Base-by-base conservation (phyloP, 2,113 vertebrate genomes). In the Prochilodus magdalenae region DNA sequence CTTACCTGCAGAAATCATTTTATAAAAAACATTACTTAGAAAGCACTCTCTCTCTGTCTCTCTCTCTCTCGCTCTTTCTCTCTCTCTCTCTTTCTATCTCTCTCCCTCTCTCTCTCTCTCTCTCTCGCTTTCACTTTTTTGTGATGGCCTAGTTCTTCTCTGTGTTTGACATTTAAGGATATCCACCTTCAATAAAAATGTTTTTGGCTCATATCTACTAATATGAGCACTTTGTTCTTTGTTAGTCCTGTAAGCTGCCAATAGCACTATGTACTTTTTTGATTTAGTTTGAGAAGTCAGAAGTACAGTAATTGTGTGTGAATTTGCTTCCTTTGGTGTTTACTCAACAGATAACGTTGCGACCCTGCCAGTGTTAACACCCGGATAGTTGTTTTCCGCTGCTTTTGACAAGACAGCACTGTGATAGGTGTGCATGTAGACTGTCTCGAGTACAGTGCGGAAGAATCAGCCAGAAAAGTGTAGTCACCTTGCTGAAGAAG, bases 311-410 rank as follows among this genome's bases (percentile, higher is more conserved):
- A 57, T 57, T 57, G 53, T 60, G 57, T 13, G 22, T 26, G n/a
- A 60, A 60, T 60, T 24, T 60, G 57, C 57, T 60, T 60, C 12
- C 24, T 60, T 60, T 26, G 24, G n/a, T 3, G n/a, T 60, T 60
- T n/a, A 26, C 1, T 24, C 10, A 11, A 26, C 57, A 60, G 24
- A 60, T 26, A 26, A 60, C 24, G 22, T 5, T 24, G n/a, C 20
- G 57, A 60, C 57, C 57, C 57, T 60, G 22, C 57, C 57, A 60
- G 11, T 60, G 57, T 60, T 60, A 60, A 60, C 57, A 60, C 20
- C 24, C 57, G 26, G 57, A 60, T 5, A 3, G n/a, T 60, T 60
- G 57, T 60, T 60, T 60, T 60, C 8, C 10, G 10, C 13, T 1
- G 4, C 8, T 10, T 74, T 22, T 36, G 51, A 33, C 29, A 30